Evolutionary conservation across 2,113 vertebrate species (phyloP).

Genomic region (Copsychus sechellarum): DNA sequence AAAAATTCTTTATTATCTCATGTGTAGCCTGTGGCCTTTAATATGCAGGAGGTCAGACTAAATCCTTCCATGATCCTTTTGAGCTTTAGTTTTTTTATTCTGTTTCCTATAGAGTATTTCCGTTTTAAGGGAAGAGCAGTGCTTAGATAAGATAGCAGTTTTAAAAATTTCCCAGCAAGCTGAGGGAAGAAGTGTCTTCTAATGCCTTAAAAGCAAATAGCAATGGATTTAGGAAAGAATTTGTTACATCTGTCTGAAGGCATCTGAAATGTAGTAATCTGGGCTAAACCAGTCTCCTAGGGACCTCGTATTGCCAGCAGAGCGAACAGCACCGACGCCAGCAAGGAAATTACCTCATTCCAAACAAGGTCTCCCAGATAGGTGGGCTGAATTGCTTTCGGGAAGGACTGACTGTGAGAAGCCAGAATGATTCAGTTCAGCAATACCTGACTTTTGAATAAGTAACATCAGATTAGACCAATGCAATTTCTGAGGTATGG

Average conservation of each 20-base stretch:
- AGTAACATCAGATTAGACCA: not conserved
- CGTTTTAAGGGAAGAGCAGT: not conserved
- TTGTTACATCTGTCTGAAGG: not conserved
- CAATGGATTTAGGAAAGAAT: slow-evolving; percentile 1
- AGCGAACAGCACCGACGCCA: not conserved
- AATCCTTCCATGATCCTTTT: not conserved
- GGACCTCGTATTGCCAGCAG: not conserved
- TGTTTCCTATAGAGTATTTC: not conserved
- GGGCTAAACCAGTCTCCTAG: not conserved
- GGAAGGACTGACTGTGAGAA: not conserved
- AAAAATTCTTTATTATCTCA: not conserved
- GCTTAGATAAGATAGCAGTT: not conserved
- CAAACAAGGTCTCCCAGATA: not conserved
- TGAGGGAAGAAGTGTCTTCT: not conserved
- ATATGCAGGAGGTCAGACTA: not conserved
- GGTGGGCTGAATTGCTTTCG: not conserved
- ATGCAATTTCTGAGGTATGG: not conserved
- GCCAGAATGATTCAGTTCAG: not conserved
- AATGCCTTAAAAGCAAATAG: not conserved
- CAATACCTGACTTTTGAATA: not conserved
- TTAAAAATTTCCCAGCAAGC: not conserved
- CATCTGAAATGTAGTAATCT: slow-evolving; percentile 27
- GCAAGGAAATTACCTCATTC: slow-evolving; percentile 6
- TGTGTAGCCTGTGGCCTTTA: not conserved
- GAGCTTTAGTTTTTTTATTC: not conserved